These are phyloP conservation scores for Agrilus planipennis DNA, from an alignment of 1,140 invertebrate species.

Conservation along the genomic window DNA sequence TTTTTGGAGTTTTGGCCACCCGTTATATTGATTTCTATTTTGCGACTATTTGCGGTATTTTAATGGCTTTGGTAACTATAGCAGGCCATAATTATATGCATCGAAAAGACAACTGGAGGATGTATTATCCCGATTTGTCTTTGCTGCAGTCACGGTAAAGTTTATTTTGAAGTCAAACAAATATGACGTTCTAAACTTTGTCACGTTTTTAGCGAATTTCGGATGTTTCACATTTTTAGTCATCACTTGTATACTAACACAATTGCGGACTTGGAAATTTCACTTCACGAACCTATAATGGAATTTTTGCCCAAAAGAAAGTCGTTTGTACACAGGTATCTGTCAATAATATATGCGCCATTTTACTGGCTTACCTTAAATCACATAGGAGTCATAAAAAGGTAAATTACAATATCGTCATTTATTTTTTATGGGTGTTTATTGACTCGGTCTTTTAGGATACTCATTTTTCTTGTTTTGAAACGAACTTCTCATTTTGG, in stretches of 20 bases:
- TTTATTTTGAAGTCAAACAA: conserved; percentile 16
- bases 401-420: background rate
- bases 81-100: conserved; percentile 73
- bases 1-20: background rate
- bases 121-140: conserved; percentile 65
- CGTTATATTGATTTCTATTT: background rate
- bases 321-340: conserved; percentile 28
- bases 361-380: background rate
- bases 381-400: background rate
- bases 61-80: conserved; percentile 25
- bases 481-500: background rate
- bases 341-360: conserved; percentile 38
- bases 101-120: conserved; percentile 63
- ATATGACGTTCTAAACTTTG: background rate
- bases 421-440: background rate
- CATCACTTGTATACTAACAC: conserved; percentile 75
- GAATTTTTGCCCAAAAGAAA: conserved; percentile 48
- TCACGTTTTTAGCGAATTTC: conserved; percentile 49
- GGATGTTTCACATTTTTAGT: conserved; percentile 63
- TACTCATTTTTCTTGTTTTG: background rate
- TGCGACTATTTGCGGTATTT: background rate
- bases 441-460: no score
- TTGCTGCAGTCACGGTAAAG: conserved; percentile 48
- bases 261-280: conserved; percentile 60
- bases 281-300: conserved; percentile 52